Conservation (phyloP, 2,888 invertebrate species). For the Ceramica pisi region DNA sequence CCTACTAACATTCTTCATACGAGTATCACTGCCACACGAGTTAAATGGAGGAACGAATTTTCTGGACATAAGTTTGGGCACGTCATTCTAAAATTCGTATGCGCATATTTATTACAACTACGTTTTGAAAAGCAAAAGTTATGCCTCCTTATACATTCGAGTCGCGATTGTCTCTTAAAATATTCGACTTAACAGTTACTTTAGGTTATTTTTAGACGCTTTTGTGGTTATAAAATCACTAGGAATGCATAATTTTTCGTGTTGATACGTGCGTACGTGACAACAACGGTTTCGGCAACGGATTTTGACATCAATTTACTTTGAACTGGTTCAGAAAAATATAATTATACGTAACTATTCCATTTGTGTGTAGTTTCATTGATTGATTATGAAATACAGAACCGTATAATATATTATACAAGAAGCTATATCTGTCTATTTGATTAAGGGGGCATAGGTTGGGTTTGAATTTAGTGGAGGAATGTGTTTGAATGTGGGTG, state of each 20-base stretch:
- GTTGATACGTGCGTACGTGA: constrained; percentile 8
- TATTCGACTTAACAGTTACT: constrained; percentile 56
- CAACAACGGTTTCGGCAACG: neutral
- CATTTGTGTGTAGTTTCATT: neutral
- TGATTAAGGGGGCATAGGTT: too few relatives aligned
- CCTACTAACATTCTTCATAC: constrained; percentile 7
- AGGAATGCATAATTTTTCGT: constrained; percentile 29
- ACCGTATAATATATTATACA: too few relatives aligned
- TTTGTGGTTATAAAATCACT: constrained; percentile 31
- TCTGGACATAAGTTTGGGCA: constrained; percentile 24
- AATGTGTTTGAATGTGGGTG: too few relatives aligned
- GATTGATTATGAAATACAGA: constrained; percentile 9
- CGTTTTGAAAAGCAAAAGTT: constrained; percentile 60
- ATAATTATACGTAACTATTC: neutral
- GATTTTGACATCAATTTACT: neutral
- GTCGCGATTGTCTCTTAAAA: constrained; percentile 55
- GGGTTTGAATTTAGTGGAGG: too few relatives aligned
- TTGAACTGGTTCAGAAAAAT: neutral
- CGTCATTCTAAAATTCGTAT: constrained; percentile 55
- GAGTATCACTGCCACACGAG: constrained; percentile 2
- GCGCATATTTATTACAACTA: constrained; percentile 58
- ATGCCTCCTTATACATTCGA: constrained; percentile 37
- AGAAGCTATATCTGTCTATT: too few relatives aligned
- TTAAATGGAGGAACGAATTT: constrained; percentile 28
- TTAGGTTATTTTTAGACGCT: constrained; percentile 55